Base-by-base conservation (phyloP, 2,797 vertebrate genomes). In the Heterohyrax brucei region DNA sequence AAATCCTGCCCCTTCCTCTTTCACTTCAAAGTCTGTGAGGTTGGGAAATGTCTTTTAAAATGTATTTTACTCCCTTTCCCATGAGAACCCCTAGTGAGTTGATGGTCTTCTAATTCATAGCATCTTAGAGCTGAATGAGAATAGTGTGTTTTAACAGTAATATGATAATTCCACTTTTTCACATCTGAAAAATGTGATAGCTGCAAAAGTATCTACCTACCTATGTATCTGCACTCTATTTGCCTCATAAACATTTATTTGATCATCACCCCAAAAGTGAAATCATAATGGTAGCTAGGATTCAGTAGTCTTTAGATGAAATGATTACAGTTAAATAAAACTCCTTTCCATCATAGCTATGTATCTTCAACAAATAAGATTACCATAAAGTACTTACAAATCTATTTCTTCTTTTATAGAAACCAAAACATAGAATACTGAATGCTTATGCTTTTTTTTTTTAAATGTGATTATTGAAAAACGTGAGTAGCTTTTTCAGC, bases 381-480 rank as follows among this genome's bases (percentile, higher is more conserved):
- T 68, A 66, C 19, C 76, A 81, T 0, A 46, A 64, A 87, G 33
- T 76, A 64, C 16, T 3, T 89, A 44, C 13, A 73, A 79, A n/a
- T 56, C 48, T 56, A 10, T 44, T 89, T 94, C 76, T 79, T 79
- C 59, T 73, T 73, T 88, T 68, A 93, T 2, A 89, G 94, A 89
- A 89, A 92, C n/a, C 33, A 94, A 93, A 64, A 24, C 39, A 30
- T 26, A 76, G 13, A 82, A 53, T 68, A 81, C 21, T 53, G 89
- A 89, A 89, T 30, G 81, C 48, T 30, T 10, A 81, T 22, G 30
- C n/a, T 30, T 75, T 83, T 83, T 59, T 33, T 89, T 82, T 72
- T 81, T 84, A 77, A n/a, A n/a, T n/a, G n/a, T n/a, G n/a, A n/a
- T n/a, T 85, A 80, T 66, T 64, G 87, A 78, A 92, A 91, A 79